Evolutionary conservation across 2,797 vertebrate species (phyloP), one percentile per base, ranked within the genome.

Genomic region (Pangasius macronema): DNA sequence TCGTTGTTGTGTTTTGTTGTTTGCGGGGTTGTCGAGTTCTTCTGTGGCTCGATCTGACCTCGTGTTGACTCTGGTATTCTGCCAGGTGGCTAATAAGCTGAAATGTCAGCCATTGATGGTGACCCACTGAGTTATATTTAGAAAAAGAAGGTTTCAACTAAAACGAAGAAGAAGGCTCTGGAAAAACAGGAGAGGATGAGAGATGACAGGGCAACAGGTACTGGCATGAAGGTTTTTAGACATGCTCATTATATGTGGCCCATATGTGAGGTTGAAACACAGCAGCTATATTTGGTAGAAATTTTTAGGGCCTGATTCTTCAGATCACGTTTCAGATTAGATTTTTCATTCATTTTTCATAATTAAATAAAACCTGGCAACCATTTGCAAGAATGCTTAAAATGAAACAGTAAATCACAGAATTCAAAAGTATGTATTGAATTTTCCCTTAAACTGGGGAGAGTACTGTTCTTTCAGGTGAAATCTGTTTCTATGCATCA

Each of bases 81-180:
- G 16, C 87, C 90, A 92, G 91, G 89, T 53, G 85, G 91, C 89
- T 93, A 93, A 94, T 92, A 89, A 93, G 92, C 90, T 77, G 86
- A 88, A 89, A 92, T 87, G 86, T 61, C 89, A 87, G 85, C 85
- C 89, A 90, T 91, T 6, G 33, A 82, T 67, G 86, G 84, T 84
- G 86, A 87, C 76, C 68, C 61, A 39, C 59, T 61, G 84, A 46
- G 10, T 73, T 88, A 93, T 85, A 92, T 94, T 93, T 94, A 93
- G 93, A 86, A 2, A 68, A 39, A 83, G 4, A 33, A 73, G 13
- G 77, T 27, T 63, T 42, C 55, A 49, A 73, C 42, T 61, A 57
- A 79, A 77, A 57, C 16, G 42, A 49, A 65, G 63, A 83, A 77
- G 36, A 75, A 57, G n/a, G 42, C 57, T 82, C 9, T 70, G 68